phyloP scores from a whole-genome alignment of 2,888 invertebrate genomes.

The Cheilosia soror region DNA sequence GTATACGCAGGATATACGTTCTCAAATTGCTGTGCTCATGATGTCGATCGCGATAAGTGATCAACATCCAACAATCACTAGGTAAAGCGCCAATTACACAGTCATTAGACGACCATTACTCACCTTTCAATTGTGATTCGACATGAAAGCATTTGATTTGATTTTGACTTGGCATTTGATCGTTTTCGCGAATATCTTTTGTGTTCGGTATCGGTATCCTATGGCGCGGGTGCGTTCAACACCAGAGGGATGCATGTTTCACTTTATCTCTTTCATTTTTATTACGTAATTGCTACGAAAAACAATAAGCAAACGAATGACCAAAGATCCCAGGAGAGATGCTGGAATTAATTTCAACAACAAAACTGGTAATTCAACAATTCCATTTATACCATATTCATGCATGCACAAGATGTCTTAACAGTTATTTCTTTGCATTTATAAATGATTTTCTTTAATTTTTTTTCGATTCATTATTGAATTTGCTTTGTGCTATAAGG shows the following conservation, averaged over 20 bases:
- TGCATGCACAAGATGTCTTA: constrained; percentile 32
- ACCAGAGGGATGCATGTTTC: constrained; percentile 23
- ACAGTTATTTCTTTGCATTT: constrained; percentile 46
- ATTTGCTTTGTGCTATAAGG: constrained; percentile 16
- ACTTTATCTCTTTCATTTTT: constrained; percentile 19
- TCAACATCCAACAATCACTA: constrained; percentile 2
- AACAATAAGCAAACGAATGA: constrained; percentile 7
- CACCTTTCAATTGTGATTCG: constrained; percentile 51
- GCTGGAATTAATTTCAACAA: constrained; percentile 17
- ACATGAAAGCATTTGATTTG: constrained; percentile 39
- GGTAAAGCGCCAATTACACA: constrained; percentile 47
- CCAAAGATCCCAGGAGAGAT: constrained; percentile 15
- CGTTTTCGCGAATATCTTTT: not conserved
- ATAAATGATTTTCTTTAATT: constrained; percentile 42
- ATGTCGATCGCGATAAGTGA: constrained; percentile 14
- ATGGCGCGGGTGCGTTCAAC: constrained; percentile 55
- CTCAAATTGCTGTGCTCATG: not conserved
- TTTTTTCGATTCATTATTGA: constrained; percentile 57
- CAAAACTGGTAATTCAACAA: constrained; percentile 64
- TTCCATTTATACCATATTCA: constrained; percentile 26
- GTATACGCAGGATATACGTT: constrained; percentile 12
- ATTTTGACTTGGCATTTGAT: constrained; percentile 50
- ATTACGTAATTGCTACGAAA: constrained; percentile 39
- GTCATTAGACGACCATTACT: constrained; percentile 53
- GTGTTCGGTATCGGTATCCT: constrained; percentile 7